These are phyloP conservation scores for Helicoverpa armigera DNA, from an alignment of 1,140 invertebrate species.

Conservation along the genomic window DNA sequence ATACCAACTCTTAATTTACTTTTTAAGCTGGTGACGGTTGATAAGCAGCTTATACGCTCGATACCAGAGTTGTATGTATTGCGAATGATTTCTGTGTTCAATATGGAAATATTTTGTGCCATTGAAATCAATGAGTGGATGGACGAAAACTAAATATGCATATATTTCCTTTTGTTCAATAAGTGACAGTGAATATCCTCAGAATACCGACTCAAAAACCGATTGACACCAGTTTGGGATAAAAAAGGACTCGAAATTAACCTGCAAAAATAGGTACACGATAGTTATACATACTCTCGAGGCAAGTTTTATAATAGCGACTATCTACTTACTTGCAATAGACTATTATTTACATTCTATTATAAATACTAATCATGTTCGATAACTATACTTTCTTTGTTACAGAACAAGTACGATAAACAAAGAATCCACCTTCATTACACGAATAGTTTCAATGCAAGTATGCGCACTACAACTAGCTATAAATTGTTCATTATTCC, in stretches of 20 bases:
- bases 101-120: background rate
- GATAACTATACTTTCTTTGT: background rate
- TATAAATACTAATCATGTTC: background rate
- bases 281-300: too few species aligned
- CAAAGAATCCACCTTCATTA: conserved; percentile 28
- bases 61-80: background rate
- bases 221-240: too few species aligned
- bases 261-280: too few species aligned
- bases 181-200: too few species aligned
- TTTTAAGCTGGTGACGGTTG: background rate
- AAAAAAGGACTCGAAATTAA: too few species aligned
- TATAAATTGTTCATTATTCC: conserved; percentile 20
- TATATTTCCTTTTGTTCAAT: too few species aligned
- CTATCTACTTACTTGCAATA: too few species aligned
- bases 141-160: background rate
- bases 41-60: conserved; percentile 3
- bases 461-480: background rate
- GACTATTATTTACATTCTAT: too few species aligned
- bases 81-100: background rate
- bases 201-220: too few species aligned
- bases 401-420: conserved; percentile 5
- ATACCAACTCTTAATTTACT: background rate
- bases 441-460: conserved; percentile 14
- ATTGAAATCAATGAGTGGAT: background rate
- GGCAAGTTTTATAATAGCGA: too few species aligned